These are phyloP conservation scores for Tetraneura akinire DNA, from an alignment of 1,140 invertebrate species.

Conservation along the genomic window DNA sequence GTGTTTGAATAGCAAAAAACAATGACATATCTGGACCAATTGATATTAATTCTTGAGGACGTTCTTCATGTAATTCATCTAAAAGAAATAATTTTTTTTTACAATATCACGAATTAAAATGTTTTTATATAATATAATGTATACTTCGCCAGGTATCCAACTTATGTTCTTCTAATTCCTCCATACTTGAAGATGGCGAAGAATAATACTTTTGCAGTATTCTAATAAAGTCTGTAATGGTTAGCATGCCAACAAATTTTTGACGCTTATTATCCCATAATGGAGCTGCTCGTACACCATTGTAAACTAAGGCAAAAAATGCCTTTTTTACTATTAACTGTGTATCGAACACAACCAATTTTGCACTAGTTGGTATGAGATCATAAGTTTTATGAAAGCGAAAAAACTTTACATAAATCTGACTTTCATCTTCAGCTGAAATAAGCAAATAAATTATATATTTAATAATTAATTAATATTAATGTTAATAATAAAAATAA, in stretches of 20 bases:
- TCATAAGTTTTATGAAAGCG: constrained; percentile 99
- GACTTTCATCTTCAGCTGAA: constrained; percentile 90
- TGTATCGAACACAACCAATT: constrained; percentile 99
- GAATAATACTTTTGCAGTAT: constrained; percentile 98
- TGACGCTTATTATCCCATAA: constrained; percentile 93
- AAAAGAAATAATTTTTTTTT: not conserved
- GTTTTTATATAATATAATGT: no score
- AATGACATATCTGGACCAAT: constrained; percentile 87
- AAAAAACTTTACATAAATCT: constrained; percentile 98
- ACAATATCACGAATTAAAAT: no score
- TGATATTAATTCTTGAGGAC: constrained; percentile 75
- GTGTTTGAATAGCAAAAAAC: constrained; percentile 88
- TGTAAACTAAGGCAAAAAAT: constrained; percentile 97
- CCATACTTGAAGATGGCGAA: constrained; percentile 86
- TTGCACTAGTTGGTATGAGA: constrained; percentile 97
- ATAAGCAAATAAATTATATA: constrained; percentile 61
- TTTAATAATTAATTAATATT: not conserved
- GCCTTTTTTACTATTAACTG: constrained; percentile 97
- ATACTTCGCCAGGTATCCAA: constrained; percentile 90
- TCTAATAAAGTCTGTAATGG: constrained; percentile 99
- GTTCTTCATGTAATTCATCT: constrained; percentile 70
- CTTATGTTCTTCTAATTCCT: constrained; percentile 96
- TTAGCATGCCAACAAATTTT: constrained; percentile 95
- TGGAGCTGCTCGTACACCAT: constrained; percentile 97
- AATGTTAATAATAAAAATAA: not conserved